Evolutionary conservation across 2,888 invertebrate species (phyloP).

Genomic region (Minunthozetes semirufus): DNA sequence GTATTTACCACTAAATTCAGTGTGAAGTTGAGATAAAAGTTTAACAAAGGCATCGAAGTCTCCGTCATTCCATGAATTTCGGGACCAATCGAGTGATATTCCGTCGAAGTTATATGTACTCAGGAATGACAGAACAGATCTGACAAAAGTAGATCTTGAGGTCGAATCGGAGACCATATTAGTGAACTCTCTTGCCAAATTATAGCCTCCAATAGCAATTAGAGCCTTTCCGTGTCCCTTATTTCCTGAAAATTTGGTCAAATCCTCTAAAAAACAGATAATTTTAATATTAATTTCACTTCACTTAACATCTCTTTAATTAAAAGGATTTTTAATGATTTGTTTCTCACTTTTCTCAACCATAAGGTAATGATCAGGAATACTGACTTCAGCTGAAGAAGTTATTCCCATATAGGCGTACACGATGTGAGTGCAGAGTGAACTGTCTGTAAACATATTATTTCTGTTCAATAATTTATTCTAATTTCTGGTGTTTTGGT

Average conservation of each 20-base stretch:
- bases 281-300: not conserved
- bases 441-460: no score
- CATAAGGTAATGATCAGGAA: constrained; percentile 3
- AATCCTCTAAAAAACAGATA: constrained; percentile 19
- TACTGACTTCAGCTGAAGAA: not conserved
- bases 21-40: constrained; percentile 1
- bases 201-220: constrained; percentile 6
- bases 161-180: not conserved
- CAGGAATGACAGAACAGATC: not conserved
- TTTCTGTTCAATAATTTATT: not conserved
- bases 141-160: constrained; percentile 4
- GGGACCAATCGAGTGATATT: constrained; percentile 11
- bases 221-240: constrained; percentile 21
- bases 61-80: not conserved
- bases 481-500: not conserved
- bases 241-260: not conserved
- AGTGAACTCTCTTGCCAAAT: not conserved
- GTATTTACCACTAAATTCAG: not conserved
- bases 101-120: constrained; percentile 7
- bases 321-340: not conserved
- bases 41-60: not conserved
- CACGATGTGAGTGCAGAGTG: constrained; percentile 24
- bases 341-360: constrained; percentile 1
- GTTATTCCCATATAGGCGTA: constrained; percentile 21
- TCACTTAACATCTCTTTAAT: not conserved